Percentiles rank a stretch among this genome's conserved stretches.
Evolutionary conservation across 2,797 vertebrate genomes (phyloP).

Genomic region (Pitangus sulphuratus): DNA sequence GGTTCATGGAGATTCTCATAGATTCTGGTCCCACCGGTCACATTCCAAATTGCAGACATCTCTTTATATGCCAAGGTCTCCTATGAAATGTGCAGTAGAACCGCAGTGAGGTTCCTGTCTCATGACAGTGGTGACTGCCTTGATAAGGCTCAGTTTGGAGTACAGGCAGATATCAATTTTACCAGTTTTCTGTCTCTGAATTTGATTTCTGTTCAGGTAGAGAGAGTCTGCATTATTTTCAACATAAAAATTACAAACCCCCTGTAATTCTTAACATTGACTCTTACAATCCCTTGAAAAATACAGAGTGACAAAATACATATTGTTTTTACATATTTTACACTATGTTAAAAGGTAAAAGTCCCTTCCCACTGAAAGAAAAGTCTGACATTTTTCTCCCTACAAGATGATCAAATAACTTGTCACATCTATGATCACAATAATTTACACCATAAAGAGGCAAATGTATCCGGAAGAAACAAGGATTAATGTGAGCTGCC

Average conservation of each 20-base stretch:
- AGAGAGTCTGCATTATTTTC: background rate
- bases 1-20: fast-evolving
- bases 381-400: background rate
- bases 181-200: background rate
- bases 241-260: background rate
- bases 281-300: background rate
- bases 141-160: background rate
- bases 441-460: background rate
- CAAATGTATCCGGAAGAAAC: background rate
- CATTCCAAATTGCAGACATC: background rate
- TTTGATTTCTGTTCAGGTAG: background rate
- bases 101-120: background rate
- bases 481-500: background rate
- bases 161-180: background rate
- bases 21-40: background rate
- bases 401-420: background rate
- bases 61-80: background rate
- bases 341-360: background rate
- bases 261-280: background rate
- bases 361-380: background rate
- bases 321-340: background rate
- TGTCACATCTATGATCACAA: background rate
- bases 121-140: background rate
- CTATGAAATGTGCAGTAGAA: background rate
- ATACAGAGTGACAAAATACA: background rate